phyloP scores from a whole-genome alignment of 2,797 vertebrate species.

The Myotis myotis region DNA sequence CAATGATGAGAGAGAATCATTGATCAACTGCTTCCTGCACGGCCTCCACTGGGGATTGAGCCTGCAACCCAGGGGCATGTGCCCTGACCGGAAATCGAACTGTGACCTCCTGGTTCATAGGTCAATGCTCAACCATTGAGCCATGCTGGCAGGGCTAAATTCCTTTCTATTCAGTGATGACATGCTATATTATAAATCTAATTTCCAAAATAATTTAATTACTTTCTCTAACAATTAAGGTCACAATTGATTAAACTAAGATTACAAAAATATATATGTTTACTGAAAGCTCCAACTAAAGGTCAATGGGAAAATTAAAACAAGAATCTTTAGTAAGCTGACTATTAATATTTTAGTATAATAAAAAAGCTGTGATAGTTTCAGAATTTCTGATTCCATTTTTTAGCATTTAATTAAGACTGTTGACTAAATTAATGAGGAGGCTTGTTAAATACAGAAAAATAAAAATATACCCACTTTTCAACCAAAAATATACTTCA shows the following conservation, averaged over 20 bases:
- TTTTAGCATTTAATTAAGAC: neutral
- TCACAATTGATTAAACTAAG: slow-evolving; percentile 59
- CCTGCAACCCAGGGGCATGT: too few species aligned
- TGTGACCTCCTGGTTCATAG: too few species aligned
- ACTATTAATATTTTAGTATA: slow-evolving; percentile 65
- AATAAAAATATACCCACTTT: neutral
- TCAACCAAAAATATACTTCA: neutral
- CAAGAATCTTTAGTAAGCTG: slow-evolving; percentile 17
- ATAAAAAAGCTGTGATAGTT: slow-evolving; percentile 2
- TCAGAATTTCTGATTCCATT: neutral
- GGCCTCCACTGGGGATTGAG: too few species aligned
- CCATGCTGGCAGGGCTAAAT: too few species aligned
- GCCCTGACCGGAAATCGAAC: too few species aligned
- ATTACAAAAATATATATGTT: slow-evolving; percentile 52
- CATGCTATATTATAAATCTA: neutral
- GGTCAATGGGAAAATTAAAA: slow-evolving; percentile 65
- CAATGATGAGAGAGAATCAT: too few species aligned
- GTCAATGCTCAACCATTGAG: too few species aligned
- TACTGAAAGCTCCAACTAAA: slow-evolving; percentile 55
- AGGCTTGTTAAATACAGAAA: neutral
- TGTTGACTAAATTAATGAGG: neutral
- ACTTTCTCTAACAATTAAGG: slow-evolving; percentile 48
- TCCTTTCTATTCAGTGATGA: neutral
- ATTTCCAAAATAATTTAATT: slow-evolving; percentile 51
- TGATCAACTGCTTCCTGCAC: too few species aligned